These are phyloP conservation scores for Oscheius sp. DNA, from an alignment of 2,888 invertebrate genomes.

Conservation along the genomic window DNA sequence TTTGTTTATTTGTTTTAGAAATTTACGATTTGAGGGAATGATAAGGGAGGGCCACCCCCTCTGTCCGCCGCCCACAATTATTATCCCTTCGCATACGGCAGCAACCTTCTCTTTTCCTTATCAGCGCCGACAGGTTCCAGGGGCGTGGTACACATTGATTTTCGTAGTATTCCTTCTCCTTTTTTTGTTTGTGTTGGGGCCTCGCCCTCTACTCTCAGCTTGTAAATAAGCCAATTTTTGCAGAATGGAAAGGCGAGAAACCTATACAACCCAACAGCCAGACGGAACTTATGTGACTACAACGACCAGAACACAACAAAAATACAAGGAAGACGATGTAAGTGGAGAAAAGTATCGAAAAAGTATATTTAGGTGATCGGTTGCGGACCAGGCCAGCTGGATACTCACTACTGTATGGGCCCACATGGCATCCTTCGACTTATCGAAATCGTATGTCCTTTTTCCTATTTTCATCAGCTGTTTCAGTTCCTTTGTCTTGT, in stretches of 20 bases:
- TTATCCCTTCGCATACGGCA: slow-evolving; percentile 5
- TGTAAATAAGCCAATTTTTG: too few species aligned
- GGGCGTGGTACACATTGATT: slow-evolving; percentile 26
- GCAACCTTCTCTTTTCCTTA: slow-evolving; percentile 22
- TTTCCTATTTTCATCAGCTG: not conserved
- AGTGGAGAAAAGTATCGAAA: slow-evolving; percentile 18
- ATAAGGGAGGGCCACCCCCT: too few species aligned
- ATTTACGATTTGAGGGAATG: too few species aligned
- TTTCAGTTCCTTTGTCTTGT: slow-evolving; percentile 62
- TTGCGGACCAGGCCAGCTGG: slow-evolving; percentile 66
- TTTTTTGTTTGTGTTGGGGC: not conserved
- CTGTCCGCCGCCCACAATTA: not conserved
- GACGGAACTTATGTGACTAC: slow-evolving; percentile 70
- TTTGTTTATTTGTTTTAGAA: too few species aligned
- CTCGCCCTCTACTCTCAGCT: too few species aligned
- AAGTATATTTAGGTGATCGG: slow-evolving; percentile 39
- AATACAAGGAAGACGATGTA: slow-evolving; percentile 54
- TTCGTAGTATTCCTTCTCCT: not conserved
- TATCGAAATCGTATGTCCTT: slow-evolving; percentile 63
- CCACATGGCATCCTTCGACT: slow-evolving; percentile 66
- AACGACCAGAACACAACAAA: slow-evolving; percentile 55
- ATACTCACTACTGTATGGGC: slow-evolving; percentile 65
- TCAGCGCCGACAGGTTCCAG: slow-evolving; percentile 30
- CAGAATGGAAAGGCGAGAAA: slow-evolving; percentile 46
- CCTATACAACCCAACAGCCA: slow-evolving; percentile 67